A percentile compares a stretch with the other conserved stretches of the same genome.
Conservation (phyloP, 2,797 vertebrate species). For the Cirrhinus molitorella region DNA sequence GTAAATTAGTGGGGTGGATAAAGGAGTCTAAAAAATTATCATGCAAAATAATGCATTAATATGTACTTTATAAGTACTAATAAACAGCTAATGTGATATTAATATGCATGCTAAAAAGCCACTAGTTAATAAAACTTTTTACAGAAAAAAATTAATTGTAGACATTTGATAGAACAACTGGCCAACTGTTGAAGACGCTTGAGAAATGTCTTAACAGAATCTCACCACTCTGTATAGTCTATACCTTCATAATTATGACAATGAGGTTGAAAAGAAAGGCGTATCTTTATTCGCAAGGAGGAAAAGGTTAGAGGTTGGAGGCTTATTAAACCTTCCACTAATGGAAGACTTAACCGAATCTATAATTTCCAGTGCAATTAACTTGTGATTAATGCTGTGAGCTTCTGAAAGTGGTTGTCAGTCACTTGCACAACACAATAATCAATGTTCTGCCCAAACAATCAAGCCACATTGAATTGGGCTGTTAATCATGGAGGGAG, state of each 20-base stretch:
- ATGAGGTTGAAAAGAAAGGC: background rate
- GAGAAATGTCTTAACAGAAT: background rate
- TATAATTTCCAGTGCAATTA: slow-evolving; percentile 53
- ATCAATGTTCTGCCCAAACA: slow-evolving; percentile 45
- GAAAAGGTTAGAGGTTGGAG: background rate
- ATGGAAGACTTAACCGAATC: slow-evolving; percentile 39
- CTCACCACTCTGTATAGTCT: no score
- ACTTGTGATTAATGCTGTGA: slow-evolving; percentile 47
- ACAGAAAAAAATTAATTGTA: no score
- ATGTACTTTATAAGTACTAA: no score
- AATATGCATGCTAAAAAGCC: no score
- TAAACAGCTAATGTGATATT: no score
- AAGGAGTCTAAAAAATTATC: no score
- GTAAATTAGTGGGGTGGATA: no score
- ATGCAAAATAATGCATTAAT: no score
- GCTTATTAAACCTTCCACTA: slow-evolving; percentile 38
- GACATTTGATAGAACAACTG: no score
- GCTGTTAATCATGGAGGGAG: slow-evolving; percentile 19
- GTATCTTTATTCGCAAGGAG: background rate
- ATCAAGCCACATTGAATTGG: slow-evolving; percentile 37
- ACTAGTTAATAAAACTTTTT: no score
- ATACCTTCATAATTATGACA: slow-evolving; percentile 29
- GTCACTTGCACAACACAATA: slow-evolving; percentile 41
- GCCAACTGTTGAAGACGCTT: background rate
- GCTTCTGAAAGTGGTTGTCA: slow-evolving; percentile 45